Evolutionary conservation across 2,113 vertebrate genomes (phyloP), one percentile per base, ranked within the genome.

Genomic region (Apus apus): DNA sequence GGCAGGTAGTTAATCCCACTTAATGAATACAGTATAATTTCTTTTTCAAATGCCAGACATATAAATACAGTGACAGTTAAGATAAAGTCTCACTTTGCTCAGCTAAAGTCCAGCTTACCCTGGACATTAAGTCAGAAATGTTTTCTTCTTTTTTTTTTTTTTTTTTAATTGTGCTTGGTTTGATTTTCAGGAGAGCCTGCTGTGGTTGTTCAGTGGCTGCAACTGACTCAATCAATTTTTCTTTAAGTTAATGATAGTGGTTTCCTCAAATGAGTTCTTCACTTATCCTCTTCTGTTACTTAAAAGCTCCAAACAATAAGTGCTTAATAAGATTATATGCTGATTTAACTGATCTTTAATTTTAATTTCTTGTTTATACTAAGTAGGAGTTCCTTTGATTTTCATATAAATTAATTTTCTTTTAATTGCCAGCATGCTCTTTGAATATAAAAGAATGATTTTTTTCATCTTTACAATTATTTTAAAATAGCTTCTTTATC

Each of bases 1-100:
- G 89, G 51, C 75, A 94, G 51, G 64, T 79, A 54, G 51, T 62
- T 95, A 96, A 96, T 91, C 43, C 45, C 13, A 57, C n/a, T 74
- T 89, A 80, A 95, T 89, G 67, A 94, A 88, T 64, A 58, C 17
- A 54, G 23, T 5, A 22, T 4, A 34, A 25, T 71, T 87, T 64
- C 21, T 15, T 79, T 94, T 87, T 79, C 58, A 82, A 89, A 87
- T 50, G 22, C 6, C 26, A 87, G 81, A 75, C n/a, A 32, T 30
- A 82, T 23, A 81, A 75, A 71, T 64, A n/a, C 29, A n/a, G 6
- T 43, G 46, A 43, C 75, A 90, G 29, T 40, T 70, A 74, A 76
- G 23, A 81, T 23, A 91, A 85, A 21, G 17, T 58, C 13, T 66
- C 34, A 36, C 2, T 86, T 75, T 48, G 9, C 25, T 12, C 6